A percentile compares a stretch with the other conserved stretches of the same genome.
These are phyloP conservation scores for Crenuchus spilurus DNA, from an alignment of 2,797 vertebrate species.

Conservation along the genomic window DNA sequence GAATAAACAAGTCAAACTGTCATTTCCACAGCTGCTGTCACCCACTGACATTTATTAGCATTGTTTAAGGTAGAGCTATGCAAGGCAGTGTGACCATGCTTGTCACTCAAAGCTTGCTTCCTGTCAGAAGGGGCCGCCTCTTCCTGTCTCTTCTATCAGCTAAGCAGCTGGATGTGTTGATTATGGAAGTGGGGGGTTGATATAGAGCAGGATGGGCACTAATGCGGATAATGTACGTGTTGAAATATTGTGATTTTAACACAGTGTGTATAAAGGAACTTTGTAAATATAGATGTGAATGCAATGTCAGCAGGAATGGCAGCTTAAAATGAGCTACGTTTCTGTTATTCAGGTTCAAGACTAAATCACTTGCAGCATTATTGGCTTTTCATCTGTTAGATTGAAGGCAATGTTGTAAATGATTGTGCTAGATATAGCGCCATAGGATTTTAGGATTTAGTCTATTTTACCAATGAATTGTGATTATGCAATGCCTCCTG, in stretches of 20 bases:
- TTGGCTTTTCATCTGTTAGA: not conserved
- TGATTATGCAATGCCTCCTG: too few species aligned
- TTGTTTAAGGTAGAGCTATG: slow-evolving; percentile 24
- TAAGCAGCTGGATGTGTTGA: slow-evolving; percentile 24
- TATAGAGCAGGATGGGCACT: slow-evolving; percentile 37
- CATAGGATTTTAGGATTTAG: too few species aligned
- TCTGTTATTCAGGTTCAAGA: not conserved
- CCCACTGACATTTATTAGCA: slow-evolving; percentile 46
- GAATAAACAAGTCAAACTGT: slow-evolving; percentile 46
- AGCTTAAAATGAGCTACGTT: not conserved
- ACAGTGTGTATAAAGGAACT: slow-evolving; percentile 32
- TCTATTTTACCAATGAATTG: too few species aligned
- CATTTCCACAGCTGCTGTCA: slow-evolving; percentile 44
- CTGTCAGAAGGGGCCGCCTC: slow-evolving; percentile 37
- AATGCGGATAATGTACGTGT: slow-evolving; percentile 25
- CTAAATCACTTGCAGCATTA: too few species aligned
- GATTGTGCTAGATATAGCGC: too few species aligned
- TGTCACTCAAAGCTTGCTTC: slow-evolving; percentile 46
- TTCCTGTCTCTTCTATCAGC: slow-evolving; percentile 39
- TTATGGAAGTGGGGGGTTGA: slow-evolving; percentile 36
- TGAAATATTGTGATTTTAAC: slow-evolving; percentile 30
- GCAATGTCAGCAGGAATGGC: not conserved
- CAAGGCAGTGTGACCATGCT: slow-evolving; percentile 24
- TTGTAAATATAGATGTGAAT: not conserved
- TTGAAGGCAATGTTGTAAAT: too few species aligned